Evolutionary conservation across 37 sponge, comb jelly and placozoan genomes (phyloP).

Genomic region (Eunapius fragilis): DNA sequence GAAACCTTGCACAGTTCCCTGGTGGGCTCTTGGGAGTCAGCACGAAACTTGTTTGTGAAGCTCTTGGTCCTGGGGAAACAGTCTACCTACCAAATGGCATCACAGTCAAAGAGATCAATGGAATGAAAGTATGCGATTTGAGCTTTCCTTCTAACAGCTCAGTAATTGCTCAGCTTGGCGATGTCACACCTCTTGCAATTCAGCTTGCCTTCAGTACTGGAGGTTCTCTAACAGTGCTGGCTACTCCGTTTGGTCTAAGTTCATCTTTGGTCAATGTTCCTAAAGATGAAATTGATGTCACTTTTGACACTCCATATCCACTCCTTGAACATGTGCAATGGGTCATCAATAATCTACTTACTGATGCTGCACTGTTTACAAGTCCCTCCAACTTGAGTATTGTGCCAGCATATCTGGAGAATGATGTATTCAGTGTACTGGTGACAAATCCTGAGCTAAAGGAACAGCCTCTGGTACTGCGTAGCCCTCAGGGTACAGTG

Average conservation of each 20-base stretch:
- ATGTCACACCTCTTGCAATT: conserved; percentile 23
- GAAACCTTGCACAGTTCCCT: conserved; percentile 22
- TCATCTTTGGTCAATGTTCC: conserved; percentile 6
- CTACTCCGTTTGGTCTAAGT: conserved; percentile 42
- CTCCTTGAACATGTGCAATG: conserved; percentile 28
- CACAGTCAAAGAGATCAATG: conserved; percentile 8
- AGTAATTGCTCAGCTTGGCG: not conserved
- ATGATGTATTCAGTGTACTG: conserved; percentile 15
- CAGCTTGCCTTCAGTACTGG: conserved; percentile 4
- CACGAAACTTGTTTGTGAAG: not conserved
- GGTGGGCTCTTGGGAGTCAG: conserved; percentile 12
- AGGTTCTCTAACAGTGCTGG: conserved; percentile 39
- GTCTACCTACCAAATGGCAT: not conserved
- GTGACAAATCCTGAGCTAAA: conserved; percentile 53
- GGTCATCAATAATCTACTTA: conserved; percentile 13
- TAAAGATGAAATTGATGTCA: conserved; percentile 30
- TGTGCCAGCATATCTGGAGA: not conserved
- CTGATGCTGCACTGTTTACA: conserved; percentile 15
- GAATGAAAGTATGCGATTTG: conserved; percentile 38
- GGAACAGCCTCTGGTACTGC: conserved; percentile 34
- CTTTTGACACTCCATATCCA: conserved; percentile 34
- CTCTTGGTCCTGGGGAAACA: conserved; percentile 17
- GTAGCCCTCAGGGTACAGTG: conserved; percentile 1
- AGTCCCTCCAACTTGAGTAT: conserved; percentile 19
- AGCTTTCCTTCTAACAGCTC: not conserved